Evolutionary conservation across 2,888 invertebrate genomes (phyloP).

Genomic region (Amblyteles armatorius): DNA sequence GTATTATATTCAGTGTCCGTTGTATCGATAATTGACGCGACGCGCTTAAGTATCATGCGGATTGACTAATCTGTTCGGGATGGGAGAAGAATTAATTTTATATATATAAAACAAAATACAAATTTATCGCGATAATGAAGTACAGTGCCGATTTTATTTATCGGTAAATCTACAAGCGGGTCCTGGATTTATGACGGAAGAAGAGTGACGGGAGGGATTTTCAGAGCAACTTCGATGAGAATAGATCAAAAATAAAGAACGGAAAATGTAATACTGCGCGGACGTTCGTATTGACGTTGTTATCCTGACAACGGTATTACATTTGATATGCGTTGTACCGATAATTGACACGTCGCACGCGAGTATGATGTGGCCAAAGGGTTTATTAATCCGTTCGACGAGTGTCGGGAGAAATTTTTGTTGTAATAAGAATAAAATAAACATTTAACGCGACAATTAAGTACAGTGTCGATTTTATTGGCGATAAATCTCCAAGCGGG

Average conservation of each 20-base stretch:
- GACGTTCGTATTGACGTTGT: constrained; percentile 1
- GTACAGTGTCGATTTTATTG: not conserved
- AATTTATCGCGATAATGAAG: too few species aligned
- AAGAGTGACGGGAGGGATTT: too few species aligned
- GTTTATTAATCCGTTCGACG: too few species aligned
- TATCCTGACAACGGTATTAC: not conserved
- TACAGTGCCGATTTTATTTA: not conserved
- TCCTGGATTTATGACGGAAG: not conserved
- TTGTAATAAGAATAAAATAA: not conserved
- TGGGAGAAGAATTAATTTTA: too few species aligned
- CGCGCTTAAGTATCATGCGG: not conserved
- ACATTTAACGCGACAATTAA: not conserved
- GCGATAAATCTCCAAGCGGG: not conserved
- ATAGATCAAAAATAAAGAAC: not conserved
- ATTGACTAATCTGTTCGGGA: too few species aligned
- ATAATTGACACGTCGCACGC: not conserved
- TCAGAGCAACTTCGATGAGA: too few species aligned
- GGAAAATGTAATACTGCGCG: too few species aligned
- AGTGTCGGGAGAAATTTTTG: too few species aligned
- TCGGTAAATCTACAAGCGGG: not conserved
- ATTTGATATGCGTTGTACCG: not conserved
- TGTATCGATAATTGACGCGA: not conserved
- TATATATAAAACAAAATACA: not conserved
- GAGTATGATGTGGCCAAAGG: not conserved
- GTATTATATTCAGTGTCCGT: not conserved